Evolutionary conservation across 2,113 vertebrate genomes (phyloP), one percentile per base, ranked within the genome.

Genomic region (Corvus moneduloides): DNA sequence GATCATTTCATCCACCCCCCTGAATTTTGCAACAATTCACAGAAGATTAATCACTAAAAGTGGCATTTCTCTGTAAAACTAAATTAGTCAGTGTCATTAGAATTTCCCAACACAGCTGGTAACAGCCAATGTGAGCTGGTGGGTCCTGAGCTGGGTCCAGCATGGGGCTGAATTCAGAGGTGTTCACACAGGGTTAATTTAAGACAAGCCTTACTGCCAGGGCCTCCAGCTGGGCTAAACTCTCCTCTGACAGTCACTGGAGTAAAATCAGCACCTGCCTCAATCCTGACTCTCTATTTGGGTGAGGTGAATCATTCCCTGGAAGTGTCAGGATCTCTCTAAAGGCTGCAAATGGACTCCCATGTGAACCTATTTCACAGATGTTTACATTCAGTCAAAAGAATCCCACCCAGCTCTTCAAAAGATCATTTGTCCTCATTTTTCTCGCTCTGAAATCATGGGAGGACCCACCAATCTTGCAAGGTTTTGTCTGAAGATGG

Each of bases 1-100:
- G 85, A 77, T 90, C 80, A 16, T 90, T 83, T 86, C 78, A 88
- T 67, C 72, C 71, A 90, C 79, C 49, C 41, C 58, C 58, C 26
- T 62, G 54, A 83, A 90, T 93, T 90, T 44, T 1, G 2, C 82
- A 41, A 87, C 46, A 90, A 80, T 88, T 88, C 75, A 59, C 46
- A 0, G 0, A 88, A 83, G 75, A 62, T 83, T 92, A 93, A 93
- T 88, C 67, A 73, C 46, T 41, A 17, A 37, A 85, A 90, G 90
- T 7, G 74, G 30, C 46, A 33, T 69, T 94, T 88, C 75, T 88
- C n/a, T 92, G 63, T 71, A 18, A 77, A 93, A 59, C 33, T 66
- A 8, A 41, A 80, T 41, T 46, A 83, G 4, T 13, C 28, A 33
- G 43, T 44, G 72, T 22, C 55, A 51, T 77, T 92, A 62, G 30